Evolutionary conservation across 2,797 vertebrate genomes (phyloP).

Genomic region (Rachycentron canadum): DNA sequence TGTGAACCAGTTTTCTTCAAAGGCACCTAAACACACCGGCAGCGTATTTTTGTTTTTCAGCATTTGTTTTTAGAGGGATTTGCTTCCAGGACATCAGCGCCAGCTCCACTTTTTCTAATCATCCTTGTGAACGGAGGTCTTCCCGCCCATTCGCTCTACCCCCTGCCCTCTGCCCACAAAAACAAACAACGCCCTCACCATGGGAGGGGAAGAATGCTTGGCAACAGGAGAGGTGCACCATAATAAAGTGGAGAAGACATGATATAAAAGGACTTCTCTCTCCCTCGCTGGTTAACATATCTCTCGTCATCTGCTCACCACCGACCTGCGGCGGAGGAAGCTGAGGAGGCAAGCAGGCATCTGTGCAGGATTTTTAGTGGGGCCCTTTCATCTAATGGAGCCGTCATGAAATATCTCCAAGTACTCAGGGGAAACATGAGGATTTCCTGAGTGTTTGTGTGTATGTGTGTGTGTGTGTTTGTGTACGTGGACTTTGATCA

Average conservation of each 20-base stretch:
- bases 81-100: conserved; percentile 41
- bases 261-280: conserved; percentile 41
- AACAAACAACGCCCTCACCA: conserved; percentile 65
- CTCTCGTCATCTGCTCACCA: conserved; percentile 23
- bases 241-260: conserved; percentile 49
- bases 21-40: background rate
- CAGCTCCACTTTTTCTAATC: conserved; percentile 59
- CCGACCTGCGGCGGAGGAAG: conserved; percentile 47
- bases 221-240: conserved; percentile 51
- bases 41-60: conserved; percentile 25
- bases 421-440: conserved; percentile 48
- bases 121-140: conserved; percentile 57
- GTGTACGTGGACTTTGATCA: conserved; percentile 69
- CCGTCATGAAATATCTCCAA: conserved; percentile 51
- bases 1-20: conserved; percentile 35
- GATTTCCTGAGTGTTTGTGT: conserved; percentile 43
- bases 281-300: conserved; percentile 40
- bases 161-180: conserved; percentile 62
- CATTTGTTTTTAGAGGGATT: conserved; percentile 38
- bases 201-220: conserved; percentile 60
- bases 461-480: conserved; percentile 25
- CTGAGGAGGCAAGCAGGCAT: conserved; percentile 51
- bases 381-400: conserved; percentile 62
- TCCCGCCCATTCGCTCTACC: conserved; percentile 34
- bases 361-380: conserved; percentile 48